A percentile compares a stretch with the other conserved stretches of the same genome.
Evolutionary conservation across 2,888 invertebrate species (phyloP).

Genomic region (Aricia artaxerxes): DNA sequence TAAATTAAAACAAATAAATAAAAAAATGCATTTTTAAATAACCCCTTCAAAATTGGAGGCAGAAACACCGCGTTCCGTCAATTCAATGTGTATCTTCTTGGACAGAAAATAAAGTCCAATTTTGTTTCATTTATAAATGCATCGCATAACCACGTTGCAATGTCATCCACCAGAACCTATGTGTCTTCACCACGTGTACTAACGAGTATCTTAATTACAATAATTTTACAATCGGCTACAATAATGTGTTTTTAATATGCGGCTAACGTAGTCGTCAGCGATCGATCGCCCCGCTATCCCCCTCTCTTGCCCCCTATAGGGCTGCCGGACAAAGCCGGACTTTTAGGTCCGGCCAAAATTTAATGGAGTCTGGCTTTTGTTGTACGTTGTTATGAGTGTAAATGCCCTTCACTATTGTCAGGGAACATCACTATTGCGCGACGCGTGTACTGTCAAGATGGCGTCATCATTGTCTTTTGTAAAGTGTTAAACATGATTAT

Average conservation of each 20-base stretch:
- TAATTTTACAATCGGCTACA: not conserved
- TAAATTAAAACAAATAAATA: no score
- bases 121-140: not conserved
- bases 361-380: no score
- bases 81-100: not conserved
- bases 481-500: no score
- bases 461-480: no score
- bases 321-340: no score
- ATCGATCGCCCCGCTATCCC: not conserved
- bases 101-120: not conserved
- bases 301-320: not conserved
- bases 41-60: no score
- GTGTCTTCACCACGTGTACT: not conserved
- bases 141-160: not conserved
- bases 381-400: no score
- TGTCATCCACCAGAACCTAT: not conserved
- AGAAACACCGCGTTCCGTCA: no score
- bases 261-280: not conserved
- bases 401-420: no score
- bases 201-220: constrained; percentile 4
- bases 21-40: no score
- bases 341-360: not conserved
- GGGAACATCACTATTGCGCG: no score
- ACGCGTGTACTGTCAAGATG: no score
- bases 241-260: constrained; percentile 16